Conservation (phyloP, 1,140 invertebrate genomes). For the Calephelis nemesis region DNA sequence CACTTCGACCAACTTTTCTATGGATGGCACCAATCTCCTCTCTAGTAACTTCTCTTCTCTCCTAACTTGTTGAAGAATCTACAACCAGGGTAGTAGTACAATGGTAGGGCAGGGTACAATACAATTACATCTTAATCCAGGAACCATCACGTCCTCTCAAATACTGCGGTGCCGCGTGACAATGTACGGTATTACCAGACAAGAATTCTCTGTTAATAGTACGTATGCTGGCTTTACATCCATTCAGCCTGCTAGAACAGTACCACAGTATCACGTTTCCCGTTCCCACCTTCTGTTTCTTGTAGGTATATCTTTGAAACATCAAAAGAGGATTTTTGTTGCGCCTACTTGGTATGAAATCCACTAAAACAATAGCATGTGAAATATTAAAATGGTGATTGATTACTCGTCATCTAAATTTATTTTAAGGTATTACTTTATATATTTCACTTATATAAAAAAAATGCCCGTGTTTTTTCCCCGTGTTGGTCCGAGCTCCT, state of each 20-base stretch:
- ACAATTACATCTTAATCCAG: neutral
- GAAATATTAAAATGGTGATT: no score
- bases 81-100: no score
- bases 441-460: no score
- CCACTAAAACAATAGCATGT: neutral
- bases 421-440: no score
- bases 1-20: no score
- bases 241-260: constrained; percentile 24
- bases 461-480: no score
- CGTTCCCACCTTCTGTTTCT: constrained; percentile 31
- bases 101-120: no score
- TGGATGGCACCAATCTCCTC: no score
- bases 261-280: constrained; percentile 36
- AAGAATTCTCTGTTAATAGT: constrained; percentile 2
- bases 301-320: constrained; percentile 42
- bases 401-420: no score
- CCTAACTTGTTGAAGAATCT: no score
- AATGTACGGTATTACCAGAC: neutral
- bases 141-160: neutral
- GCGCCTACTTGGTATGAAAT: constrained; percentile 34
- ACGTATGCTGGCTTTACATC: constrained; percentile 25
- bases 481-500: no score
- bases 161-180: neutral
- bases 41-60: no score
- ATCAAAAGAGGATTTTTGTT: constrained; percentile 44